Evolutionary conservation across 1,140 invertebrate species (phyloP), one percentile per base, ranked within the genome.

Genomic region (Drosophila repletoides): DNA sequence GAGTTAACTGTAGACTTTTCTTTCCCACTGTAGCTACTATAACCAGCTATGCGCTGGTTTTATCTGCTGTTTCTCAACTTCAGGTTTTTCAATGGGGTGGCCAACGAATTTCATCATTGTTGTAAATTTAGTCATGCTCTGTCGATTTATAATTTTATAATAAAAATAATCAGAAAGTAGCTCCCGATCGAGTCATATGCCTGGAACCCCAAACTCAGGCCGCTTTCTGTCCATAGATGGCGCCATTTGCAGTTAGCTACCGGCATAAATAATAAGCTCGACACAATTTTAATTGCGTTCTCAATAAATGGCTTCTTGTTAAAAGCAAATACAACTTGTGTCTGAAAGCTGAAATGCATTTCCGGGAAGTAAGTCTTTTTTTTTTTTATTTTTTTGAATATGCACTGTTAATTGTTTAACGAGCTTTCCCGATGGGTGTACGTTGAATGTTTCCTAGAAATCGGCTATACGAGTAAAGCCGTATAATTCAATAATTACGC

Each of bases 61-160:
- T 72, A 75, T 81, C 76, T 64, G 76, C n/a, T n/a, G 31, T 72
- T 34, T 63, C 81, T 61, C 26, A 55, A 61, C 48, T 83, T 70
- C 68, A 48, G 61, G 75, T 72, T 81, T 81, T 72, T 75, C 72
- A 76, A 80, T 65, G 72, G 56, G 49, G 43, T 24, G 31, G 12
- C 21, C 28, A 46, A 10, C 46, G 33, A 45, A 79, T 84, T 84
- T 84, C 79, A 84, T 84, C 79, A 84, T 71, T 64, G 40, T 65
- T 36, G 33, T 72, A 72, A 75, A 74, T 72, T 71, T 55, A 53
- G 24, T 33, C 59, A 67, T 58, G 43, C 15, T 33, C 21, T n/a
- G n/a, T n/a, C 21, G 15, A 51, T 7, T 7, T 12, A n/a, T n/a
- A n/a, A n/a, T n/a, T n/a, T n/a, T n/a, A n/a, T n/a, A n/a, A n/a